Evolutionary conservation across 2,797 vertebrate genomes (phyloP), one percentile per base, ranked within the genome.

Genomic region (Streptopelia turtur): DNA sequence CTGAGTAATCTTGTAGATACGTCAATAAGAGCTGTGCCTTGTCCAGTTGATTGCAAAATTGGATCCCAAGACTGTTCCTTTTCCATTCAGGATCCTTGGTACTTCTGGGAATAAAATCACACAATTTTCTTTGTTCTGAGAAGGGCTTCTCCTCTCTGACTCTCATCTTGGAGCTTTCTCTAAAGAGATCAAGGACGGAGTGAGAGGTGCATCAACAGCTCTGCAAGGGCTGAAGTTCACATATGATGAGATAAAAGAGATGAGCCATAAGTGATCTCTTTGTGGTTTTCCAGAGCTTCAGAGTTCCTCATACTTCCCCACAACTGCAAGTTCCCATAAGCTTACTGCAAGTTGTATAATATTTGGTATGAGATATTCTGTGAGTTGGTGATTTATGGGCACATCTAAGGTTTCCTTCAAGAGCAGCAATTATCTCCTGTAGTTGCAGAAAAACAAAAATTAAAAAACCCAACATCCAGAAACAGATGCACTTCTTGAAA

Each of bases 401-500:
- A 50, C 66, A 82, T 86, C 28, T 90, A 68, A 83, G 28, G 5
- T 70, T 91, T 95, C 23, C 30, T 37, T 79, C 52, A 72, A 88
- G 41, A 88, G 23, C 27, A 53, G 41, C 24, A 84, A 76, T 90
- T 86, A 66, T 78, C 49, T 27, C 35, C 49, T 37, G 30, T 64
- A 76, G 52, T 25, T 74, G 70, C 69, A 88, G 74, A 86, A 93
- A 88, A 90, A 69, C 39, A 94, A 75, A 91, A 78, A 81, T 35
- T 7, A 64, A 86, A 89, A 60, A 87, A 94, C 91, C 75, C 35
- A 88, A 30, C 37, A 75, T 37, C 5, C 61, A 86, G 27, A 86
- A 92, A 68, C 28, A 90, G 69, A 37, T 13, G 9, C 27, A 65
- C 12, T 52, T 91, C 52, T 83, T 81, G 47, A 72, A 93, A 91